Base-by-base conservation (phyloP, 2,888 invertebrate species). In the Spodoptera littoralis region DNA sequence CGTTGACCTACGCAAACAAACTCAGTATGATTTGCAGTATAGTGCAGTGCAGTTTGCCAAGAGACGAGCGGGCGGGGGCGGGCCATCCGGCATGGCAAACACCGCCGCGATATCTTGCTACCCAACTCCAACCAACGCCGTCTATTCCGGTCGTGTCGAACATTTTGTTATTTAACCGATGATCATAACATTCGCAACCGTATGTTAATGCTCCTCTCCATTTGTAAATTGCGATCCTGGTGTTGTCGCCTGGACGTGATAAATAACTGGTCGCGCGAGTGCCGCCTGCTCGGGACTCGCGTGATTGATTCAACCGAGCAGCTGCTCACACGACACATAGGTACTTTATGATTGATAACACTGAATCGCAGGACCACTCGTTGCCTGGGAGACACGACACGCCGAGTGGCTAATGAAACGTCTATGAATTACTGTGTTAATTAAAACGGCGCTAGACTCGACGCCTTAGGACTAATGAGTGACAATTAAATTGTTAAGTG, bases 1-100 rank as follows among this genome's bases (percentile, higher is more conserved):
- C 94, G 88, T 91, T 93, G 93, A 93, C 94, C 94, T 90, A 87
- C 89, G 90, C 91, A 88, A 93, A 92, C 91, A 92, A 90, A 92
- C 90, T 90, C 87, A 80, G 85, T 92, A 91, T 92, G 92, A 94
- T 94, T 93, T 93, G 92, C 92, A 91, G 91, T 90, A 87, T 85
- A 87, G 90, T 87, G 86, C 88, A 88, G 90, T 92, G 88, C 88
- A 91, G 92, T 91, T 92, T 93, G 93, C 93, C 94, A 94, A 93
- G 90, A 92, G 90, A 87, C 87, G 90, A 84, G 83, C 80, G 82
- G 84, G 87, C 85, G 89, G 88, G 87, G 89, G 85, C 86, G 87
- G 85, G 84, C 85, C 90, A 91, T 92, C 90, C 90, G 90, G 89
- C 87, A 85, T 84, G 77, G 87, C 88, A 87, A 90, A 89, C 88